Base-by-base conservation (phyloP, 2,888 invertebrate species). In the Temnothorax unifasciatus region DNA sequence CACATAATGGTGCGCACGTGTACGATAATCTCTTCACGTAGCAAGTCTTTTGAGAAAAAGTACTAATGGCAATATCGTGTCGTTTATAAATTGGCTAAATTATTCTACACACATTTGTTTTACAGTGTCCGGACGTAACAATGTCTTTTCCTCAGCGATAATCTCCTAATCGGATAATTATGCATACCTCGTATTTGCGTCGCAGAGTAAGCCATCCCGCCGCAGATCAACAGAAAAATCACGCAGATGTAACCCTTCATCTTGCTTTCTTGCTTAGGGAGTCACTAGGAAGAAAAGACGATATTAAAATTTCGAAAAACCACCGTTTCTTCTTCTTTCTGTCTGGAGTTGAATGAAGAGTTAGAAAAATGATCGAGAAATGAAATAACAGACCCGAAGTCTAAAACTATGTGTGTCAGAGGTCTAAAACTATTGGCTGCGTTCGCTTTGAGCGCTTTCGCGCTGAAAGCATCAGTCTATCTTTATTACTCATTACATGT, bases 161-260 rank as follows among this genome's bases (percentile, higher is more conserved):
- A 25, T n/a, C 5, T 52, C 3, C 6, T 29, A 59, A 44, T 25
- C 3, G 11, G 2, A 4, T 18, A 47, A n/a, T 63, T 63, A 29
- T 54, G 47, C 11, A 8, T 89, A 89, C 88, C 88, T 84, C 76
- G 29, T 5, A 61, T 61, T 44, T 79, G 69, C n/a, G 11, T 21
- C 21, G 34, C 15, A 25, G 41, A 64, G 2, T 52, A 15, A 8
- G 9, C 3, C 11, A 82, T 13, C 3, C 83, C 50, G 29, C 29
- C 29, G 29, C 82, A 88, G 21, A 81, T 25, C n/a, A 71, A 15
- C 34, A 86, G 0, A 5, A 85, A 74, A 57, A 88, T 29, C 8
- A 50, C 34, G 13, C 59, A 85, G 9, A 71, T 9, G 9, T 68
- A 21, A 9, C 6, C 38, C 52, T 68, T 90, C 90, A 90, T 89